Evolutionary conservation across 2,113 vertebrate species (phyloP), one percentile per base, ranked within the genome.

Genomic region (Rhinoderma darwinii): DNA sequence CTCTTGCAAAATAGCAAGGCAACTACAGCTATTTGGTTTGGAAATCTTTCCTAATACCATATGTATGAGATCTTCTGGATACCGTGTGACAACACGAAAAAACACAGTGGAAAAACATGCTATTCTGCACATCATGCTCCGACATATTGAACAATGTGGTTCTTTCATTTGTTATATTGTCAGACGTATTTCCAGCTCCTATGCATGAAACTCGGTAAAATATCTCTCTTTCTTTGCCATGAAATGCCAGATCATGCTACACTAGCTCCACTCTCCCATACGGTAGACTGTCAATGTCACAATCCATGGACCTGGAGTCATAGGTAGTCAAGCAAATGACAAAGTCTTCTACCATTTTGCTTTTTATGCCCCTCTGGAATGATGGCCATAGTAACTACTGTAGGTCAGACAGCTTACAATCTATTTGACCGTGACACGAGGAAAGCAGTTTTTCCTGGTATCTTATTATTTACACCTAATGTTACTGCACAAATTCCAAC

Each of bases 41-140:
- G 59, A 86, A 79, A 79, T 79, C 74, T 78, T 77, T 86, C 11
- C 22, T 79, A 76, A 79, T 86, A 22, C 59, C 41, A 76, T 32
- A 75, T 32, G 27, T 79, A 78, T 68, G 37, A 77, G 30, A 32
- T 56, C 27, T 61, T 75, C 25, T 61, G 51, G 27, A 44, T 61
- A 25, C 47, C 51, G 32, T 47, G 54, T 63, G 50, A 59, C n/a
- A 75, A 63, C 72, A n/a, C 27, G 56, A 43, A 63, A 63, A 22
- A 66, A 10, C 20, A 39, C 20, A 25, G 66, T 37, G 66, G 8
- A 39, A 70, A 66, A 9, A 22, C 30, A 39, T 37, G 17, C 18
- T 18, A 11, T 35, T 5, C 14, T 35, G 22, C 32, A 68, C 17
- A 70, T 37, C 35, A 37, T 70, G 35, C 66, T 22, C 18, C 20